Conservation (phyloP, 2,888 invertebrate genomes). For the Cancer borealis region DNA sequence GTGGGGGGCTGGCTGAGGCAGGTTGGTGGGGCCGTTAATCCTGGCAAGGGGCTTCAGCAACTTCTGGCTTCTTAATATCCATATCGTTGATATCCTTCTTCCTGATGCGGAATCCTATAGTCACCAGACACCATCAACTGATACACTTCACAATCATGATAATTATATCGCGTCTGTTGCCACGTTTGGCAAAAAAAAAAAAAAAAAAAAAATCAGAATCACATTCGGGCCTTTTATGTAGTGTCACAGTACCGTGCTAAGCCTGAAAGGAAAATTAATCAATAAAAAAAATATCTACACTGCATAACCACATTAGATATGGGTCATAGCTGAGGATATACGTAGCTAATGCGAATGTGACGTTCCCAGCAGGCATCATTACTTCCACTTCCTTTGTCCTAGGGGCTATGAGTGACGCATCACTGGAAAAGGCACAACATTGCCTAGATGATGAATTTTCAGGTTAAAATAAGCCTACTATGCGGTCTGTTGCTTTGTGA, state of each 20-base stretch:
- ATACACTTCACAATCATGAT: not conserved
- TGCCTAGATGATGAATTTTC: not conserved
- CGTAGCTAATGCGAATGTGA: not conserved
- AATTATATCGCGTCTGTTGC: not conserved
- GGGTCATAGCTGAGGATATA: not conserved
- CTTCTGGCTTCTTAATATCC: not conserved
- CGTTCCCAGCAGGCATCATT: not conserved
- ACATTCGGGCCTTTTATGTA: too few species aligned
- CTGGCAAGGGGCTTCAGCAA: not conserved
- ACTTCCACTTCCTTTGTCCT: not conserved
- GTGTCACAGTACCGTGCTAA: not conserved
- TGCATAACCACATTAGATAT: not conserved
- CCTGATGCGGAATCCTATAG: not conserved
- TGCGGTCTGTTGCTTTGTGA: not conserved
- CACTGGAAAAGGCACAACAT: not conserved
- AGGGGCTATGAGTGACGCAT: not conserved
- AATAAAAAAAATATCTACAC: not conserved
- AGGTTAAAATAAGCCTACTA: not conserved
- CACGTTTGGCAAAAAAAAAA: not conserved
- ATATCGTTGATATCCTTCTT: not conserved
- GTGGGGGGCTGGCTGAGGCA: slow-evolving; percentile 20
- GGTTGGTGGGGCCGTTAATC: not conserved
- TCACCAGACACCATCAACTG: slow-evolving; percentile 33
- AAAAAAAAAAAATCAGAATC: too few species aligned
- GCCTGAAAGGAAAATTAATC: not conserved